Conservation (phyloP, 2,113 vertebrate genomes). For the Sinosuthora webbiana region DNA sequence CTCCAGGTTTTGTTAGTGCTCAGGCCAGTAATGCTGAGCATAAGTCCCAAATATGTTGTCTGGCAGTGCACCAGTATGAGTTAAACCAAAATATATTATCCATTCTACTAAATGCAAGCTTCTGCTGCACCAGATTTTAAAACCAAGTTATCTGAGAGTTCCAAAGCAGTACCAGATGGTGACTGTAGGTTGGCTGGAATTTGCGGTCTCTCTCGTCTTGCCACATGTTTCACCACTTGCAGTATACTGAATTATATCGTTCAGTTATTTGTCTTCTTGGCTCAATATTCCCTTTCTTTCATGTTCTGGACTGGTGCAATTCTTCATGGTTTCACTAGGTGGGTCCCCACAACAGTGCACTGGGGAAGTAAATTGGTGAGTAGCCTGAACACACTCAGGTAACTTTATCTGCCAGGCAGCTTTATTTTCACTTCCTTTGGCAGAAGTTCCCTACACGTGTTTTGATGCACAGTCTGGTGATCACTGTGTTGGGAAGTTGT, state of each 20-base stretch:
- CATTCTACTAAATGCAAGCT: neutral
- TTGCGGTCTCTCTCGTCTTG: neutral
- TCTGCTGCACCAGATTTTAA: neutral
- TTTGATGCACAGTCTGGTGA: neutral
- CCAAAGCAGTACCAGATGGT: constrained; percentile 19
- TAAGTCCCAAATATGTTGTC: neutral
- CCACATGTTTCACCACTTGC: constrained; percentile 32
- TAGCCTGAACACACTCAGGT: neutral
- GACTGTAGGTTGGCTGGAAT: constrained; percentile 2
- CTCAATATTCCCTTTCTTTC: neutral
- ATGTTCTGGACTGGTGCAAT: constrained; percentile 5
- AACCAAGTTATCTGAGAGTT: neutral
- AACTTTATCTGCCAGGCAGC: neutral
- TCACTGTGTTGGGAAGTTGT: neutral
- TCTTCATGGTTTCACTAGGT: constrained; percentile 48
- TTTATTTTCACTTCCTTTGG: neutral
- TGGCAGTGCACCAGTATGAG: neutral
- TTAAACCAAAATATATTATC: neutral
- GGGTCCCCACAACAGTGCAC: constrained; percentile 49
- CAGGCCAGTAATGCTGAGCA: neutral
- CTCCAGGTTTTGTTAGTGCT: neutral
- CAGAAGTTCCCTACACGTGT: neutral
- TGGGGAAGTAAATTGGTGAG: neutral
- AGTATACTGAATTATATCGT: neutral
- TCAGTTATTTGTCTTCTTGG: neutral